These are phyloP conservation scores for Poeciliopsis turneri DNA, from an alignment of 2,797 vertebrate species.

Conservation along the genomic window DNA sequence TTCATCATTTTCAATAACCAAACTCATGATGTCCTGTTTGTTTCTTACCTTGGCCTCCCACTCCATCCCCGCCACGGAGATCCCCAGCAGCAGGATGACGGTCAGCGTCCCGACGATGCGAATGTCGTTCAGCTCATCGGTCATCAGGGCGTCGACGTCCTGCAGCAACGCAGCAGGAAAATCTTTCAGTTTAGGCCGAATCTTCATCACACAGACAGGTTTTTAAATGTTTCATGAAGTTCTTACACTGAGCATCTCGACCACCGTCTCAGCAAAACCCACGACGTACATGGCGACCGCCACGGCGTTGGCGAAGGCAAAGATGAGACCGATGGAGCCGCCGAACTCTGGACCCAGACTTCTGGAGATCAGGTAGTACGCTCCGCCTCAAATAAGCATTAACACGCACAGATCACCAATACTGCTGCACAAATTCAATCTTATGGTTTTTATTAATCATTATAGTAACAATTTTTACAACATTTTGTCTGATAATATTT, in stretches of 20 bases:
- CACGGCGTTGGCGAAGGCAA: slow-evolving; percentile 96
- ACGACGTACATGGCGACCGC: slow-evolving; percentile 99
- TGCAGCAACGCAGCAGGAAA: slow-evolving; percentile 37
- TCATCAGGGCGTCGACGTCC: slow-evolving; percentile 91
- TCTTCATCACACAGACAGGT: too few species aligned
- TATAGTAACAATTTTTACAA: too few species aligned
- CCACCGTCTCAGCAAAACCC: slow-evolving; percentile 95
- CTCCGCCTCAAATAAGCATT: slow-evolving; percentile 83
- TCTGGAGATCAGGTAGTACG: slow-evolving; percentile 97
- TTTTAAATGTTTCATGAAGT: background rate
- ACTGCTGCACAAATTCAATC: too few species aligned
- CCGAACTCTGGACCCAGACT: slow-evolving; percentile 96
- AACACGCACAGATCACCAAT: too few species aligned
- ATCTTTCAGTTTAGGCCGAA: fast-evolving
- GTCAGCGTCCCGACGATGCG: slow-evolving; percentile 94
- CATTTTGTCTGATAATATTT: too few species aligned
- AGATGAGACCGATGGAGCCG: slow-evolving; percentile 95
- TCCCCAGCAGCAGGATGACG: slow-evolving; percentile 90
- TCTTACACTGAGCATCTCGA: slow-evolving; percentile 90
- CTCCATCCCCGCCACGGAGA: slow-evolving; percentile 97
- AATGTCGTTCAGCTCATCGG: slow-evolving; percentile 92
- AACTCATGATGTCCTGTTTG: background rate
- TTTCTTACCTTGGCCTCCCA: slow-evolving; percentile 93
- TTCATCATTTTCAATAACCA: background rate
- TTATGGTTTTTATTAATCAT: too few species aligned